A percentile compares a stretch with the other conserved stretches of the same genome.
These are phyloP conservation scores for Chaunax sp. DNA, from an alignment of 2,797 vertebrate genomes.

Conservation along the genomic window DNA sequence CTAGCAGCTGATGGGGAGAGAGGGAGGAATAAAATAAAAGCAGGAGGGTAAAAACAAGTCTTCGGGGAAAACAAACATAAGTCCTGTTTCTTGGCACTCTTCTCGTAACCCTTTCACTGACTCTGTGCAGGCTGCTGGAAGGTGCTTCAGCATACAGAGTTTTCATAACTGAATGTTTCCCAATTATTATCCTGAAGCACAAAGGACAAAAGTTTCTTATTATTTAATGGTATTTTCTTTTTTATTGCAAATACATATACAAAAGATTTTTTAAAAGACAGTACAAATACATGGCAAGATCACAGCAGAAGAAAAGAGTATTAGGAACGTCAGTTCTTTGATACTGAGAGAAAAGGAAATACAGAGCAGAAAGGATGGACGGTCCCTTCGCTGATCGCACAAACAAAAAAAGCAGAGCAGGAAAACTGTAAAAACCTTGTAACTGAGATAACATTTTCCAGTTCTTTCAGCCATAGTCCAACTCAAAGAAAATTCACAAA, in stretches of 20 bases:
- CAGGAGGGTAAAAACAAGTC: conserved; percentile 44
- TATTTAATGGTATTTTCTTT: conserved; percentile 85
- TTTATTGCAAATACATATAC: conserved; percentile 99
- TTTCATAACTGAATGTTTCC: background rate
- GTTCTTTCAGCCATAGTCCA: conserved; percentile 62
- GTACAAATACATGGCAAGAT: conserved; percentile 83
- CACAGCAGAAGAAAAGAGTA: conserved; percentile 78
- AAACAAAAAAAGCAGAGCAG: conserved; percentile 1
- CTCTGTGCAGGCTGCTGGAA: background rate
- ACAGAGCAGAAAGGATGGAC: conserved; percentile 81
- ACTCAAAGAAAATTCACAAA: conserved; percentile 74
- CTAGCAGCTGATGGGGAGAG: conserved; percentile 67
- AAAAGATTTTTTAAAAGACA: conserved; percentile 91
- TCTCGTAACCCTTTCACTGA: conserved; percentile 57
- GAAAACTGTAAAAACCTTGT: conserved; percentile 18
- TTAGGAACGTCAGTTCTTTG: conserved; percentile 85
- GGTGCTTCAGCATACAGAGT: background rate
- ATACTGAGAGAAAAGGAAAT: conserved; percentile 66
- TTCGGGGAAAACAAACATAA: conserved; percentile 66
- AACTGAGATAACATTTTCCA: conserved; percentile 60
- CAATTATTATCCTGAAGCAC: background rate
- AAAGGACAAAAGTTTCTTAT: conserved; percentile 13
- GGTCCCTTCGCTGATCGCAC: conserved; percentile 56
- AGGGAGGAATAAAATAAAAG: conserved; percentile 63
- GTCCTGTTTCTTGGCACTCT: conserved; percentile 42